These are phyloP conservation scores for Palythoa grandiflora DNA, from an alignment of 92 coral and sea anemone species.

Conservation along the genomic window DNA sequence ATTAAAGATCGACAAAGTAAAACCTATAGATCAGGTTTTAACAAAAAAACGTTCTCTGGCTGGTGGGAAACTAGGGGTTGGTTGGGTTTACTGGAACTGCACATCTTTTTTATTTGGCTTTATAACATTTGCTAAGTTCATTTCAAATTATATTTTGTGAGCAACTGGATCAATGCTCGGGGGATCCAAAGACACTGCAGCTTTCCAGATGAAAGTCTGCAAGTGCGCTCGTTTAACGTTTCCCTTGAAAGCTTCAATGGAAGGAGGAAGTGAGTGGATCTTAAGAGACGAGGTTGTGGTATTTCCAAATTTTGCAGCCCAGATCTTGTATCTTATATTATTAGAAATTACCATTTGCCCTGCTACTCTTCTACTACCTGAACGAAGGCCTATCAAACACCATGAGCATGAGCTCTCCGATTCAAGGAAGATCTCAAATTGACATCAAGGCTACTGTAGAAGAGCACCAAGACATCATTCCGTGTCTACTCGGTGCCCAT, in stretches of 20 bases:
- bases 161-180: no score
- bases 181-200: conserved; percentile 59
- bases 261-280: conserved; percentile 18
- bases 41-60: background rate
- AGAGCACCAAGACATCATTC: conserved; percentile 61
- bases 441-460: conserved; percentile 72
- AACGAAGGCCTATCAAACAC: conserved; percentile 61
- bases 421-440: conserved; percentile 66
- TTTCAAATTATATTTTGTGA: background rate
- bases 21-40: no score
- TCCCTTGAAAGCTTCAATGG: no score
- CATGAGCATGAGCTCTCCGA: conserved; percentile 68
- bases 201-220: conserved; percentile 67
- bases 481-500: conserved; percentile 70
- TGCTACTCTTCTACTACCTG: conserved; percentile 67
- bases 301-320: conserved; percentile 45
- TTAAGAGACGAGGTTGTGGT: conserved; percentile 40
- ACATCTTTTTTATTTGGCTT: background rate
- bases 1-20: background rate
- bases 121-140: background rate
- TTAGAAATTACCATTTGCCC: conserved; percentile 24
- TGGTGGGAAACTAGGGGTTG: background rate
- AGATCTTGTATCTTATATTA: conserved; percentile 53
- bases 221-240: background rate
- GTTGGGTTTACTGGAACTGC: background rate